Base-by-base conservation (phyloP, 2,888 invertebrate genomes). In the Saturnia japonica region DNA sequence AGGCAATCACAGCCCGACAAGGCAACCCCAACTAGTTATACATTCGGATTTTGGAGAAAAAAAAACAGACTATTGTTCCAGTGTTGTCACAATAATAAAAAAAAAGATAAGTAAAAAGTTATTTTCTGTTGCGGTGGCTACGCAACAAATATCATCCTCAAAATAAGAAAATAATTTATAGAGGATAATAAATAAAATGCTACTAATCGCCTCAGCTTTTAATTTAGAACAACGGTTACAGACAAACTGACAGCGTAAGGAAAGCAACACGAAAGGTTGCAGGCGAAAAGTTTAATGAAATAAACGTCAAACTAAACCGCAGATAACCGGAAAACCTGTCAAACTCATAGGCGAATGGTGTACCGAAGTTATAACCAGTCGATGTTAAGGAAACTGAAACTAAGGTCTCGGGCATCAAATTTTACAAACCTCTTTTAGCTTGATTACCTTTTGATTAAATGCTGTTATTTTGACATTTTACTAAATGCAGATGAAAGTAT, bases 281-380 rank as follows among this genome's bases (percentile, higher is more conserved):
- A 68, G 72, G 76, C 76, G 75, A 78, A 78, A 82, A 83, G 77
- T 83, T 83, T 79, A 82, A 83, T 83, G 82, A 78, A 83, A 80
- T 79, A 80, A 77, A 78, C 74, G 81, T 81, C 82, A 79, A 81
- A 77, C 74, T 76, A 78, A 70, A 60, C 72, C 76, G 70, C 74
- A 69, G 64, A 68, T 68, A 64, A 40, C 40, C 9, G 64, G 9
- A 7, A 19, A 16, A 40, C 64, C 64, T 43, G 69, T 70, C 71
- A 70, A 70, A 70, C 34, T 12, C n/a, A 64, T 9, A 64, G 19
- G 40, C 64, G 40, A 19, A 64, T 64, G 9, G 64, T 64, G 19
- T 40, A 40, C 64, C 16, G 19, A 64, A n/a, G 64, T 40, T n/a
- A 40, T n/a, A 8, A 1, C n/a, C n/a, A 40, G 12, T 40, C 19